Conservation (phyloP, 2,888 invertebrate genomes). For the Platerodrilus igneus region DNA sequence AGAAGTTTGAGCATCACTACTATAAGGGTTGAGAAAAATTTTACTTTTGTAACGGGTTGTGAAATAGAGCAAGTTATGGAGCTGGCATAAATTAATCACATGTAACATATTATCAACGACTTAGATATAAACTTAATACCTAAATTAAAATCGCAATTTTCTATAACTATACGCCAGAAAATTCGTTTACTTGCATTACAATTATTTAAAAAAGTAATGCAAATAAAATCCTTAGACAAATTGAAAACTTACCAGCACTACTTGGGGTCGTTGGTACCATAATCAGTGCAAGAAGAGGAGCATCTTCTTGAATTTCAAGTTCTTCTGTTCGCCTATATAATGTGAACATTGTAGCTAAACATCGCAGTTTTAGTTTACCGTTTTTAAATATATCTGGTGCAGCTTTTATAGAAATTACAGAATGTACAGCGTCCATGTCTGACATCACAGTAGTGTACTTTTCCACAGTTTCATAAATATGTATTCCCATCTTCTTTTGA, state of each 20-base stretch:
- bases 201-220: too few relatives aligned
- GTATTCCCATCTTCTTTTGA: conserved; percentile 31
- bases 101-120: too few relatives aligned
- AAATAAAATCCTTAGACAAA: too few relatives aligned
- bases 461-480: conserved; percentile 36
- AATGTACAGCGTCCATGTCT: conserved; percentile 40
- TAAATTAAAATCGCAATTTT: too few relatives aligned
- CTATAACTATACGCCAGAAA: too few relatives aligned
- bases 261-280: conserved; percentile 41
- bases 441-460: conserved; percentile 37
- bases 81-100: too few relatives aligned
- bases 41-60: too few relatives aligned
- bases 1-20: too few relatives aligned
- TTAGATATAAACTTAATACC: too few relatives aligned
- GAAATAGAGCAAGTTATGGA: too few relatives aligned
- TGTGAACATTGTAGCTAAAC: conserved; percentile 42
- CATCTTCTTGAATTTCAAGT: conserved; percentile 41
- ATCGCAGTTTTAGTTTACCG: conserved; percentile 42
- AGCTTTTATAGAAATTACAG: conserved; percentile 39
- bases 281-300: conserved; percentile 42
- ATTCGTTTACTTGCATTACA: too few relatives aligned
- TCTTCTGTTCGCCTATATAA: conserved; percentile 40
- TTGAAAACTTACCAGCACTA: conserved; percentile 38
- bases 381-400: conserved; percentile 41
- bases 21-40: too few relatives aligned